Evolutionary conservation across 2,797 vertebrate species (phyloP), one percentile per base, ranked within the genome.

Genomic region (Paedocypris micromegethes): DNA sequence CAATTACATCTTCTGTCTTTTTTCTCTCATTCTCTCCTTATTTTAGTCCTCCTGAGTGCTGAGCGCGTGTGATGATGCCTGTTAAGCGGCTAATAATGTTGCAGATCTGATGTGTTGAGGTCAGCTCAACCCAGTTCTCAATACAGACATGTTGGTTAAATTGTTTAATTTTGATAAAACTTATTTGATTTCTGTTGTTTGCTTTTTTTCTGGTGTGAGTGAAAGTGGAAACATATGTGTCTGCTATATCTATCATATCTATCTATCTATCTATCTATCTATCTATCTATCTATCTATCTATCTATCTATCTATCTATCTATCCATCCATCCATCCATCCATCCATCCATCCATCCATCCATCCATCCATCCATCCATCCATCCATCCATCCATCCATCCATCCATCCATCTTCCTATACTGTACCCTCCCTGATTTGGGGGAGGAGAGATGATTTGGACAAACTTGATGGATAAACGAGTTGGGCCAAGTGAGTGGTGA

Each of bases 1-100:
- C 76, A 78, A 70, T 78, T 75, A 78, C 52, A 72, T 51, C 61
- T 50, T 58, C 61, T 9, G 8, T 54, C 54, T 68, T 68, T 54
- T 72, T 72, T 65, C 52, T 49, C 51, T 51, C 41, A 46, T 51
- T 58, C 60, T 58, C 54, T 70, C 47, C 37, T 38, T 64, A 70
- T 64, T 70, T 70, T 52, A 64, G 54, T 41, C 68, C 68, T 70
- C 68, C 68, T 40, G 68, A 63, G 68, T 63, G 59, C 46, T 42
- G 57, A 38, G 53, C 6, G 53, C 53, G 68, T 58, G 68, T 57
- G 40, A 56, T 63, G 60, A 70, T 70, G 68, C 56, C 47, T 46
- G 53, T 64, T 70, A 70, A 70, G 50, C 53, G 53, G 41, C 68
- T 70, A 57, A 64, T 62, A 70, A 51, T 54, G 64, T 68, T 49